Evolutionary conservation across 92 coral and sea anemone species (phyloP), one percentile per base, ranked within the genome.

Genomic region (Phenganax marumi): DNA sequence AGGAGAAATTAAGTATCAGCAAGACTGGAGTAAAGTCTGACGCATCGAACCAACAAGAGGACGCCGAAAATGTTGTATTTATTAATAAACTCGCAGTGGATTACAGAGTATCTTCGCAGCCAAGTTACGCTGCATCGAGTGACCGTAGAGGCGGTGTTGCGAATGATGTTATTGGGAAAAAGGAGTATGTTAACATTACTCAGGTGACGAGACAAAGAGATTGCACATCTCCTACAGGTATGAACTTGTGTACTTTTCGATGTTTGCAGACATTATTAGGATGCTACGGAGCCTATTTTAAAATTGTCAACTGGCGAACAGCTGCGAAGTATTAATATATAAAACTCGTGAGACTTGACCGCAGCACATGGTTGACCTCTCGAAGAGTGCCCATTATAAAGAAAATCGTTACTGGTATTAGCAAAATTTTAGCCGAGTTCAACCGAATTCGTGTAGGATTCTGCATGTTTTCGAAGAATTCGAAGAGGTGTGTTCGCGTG

Each of bases 81-180:
- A 50, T 78, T 61, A 78, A 78, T 24, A 78, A 78, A 50, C 26
- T 62, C 22, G 83, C 83, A n/a, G 83, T 78, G 58, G 83, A 78
- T 63, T 63, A 78, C 55, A 78, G 63, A 50, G 77, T 62, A 7
- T 25, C 69, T 46, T 78, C 52, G 25, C 61, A 64, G 73, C 82
- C 87, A 8, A 80, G 84, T 55, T 63, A 77, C 75, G 75, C 80
- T 50, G 86, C 66, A 26, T 86, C 78, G 26, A 65, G 78, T 19
- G 85, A 80, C 33, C 90, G 93, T 46, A 78, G 93, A 81, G 90
- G 93, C 23, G 91, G 91, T 5, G 75, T 90, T 6, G 73, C 86
- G 25, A 81, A 74, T 33, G 89, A 58, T 68, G 77, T 84, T 4
- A 63, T 84, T 21, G 87, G 90, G 49, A 18, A 65, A 64, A 88